Evolutionary conservation across 2,797 vertebrate species (phyloP).

Genomic region (Melopsittacus undulatus): DNA sequence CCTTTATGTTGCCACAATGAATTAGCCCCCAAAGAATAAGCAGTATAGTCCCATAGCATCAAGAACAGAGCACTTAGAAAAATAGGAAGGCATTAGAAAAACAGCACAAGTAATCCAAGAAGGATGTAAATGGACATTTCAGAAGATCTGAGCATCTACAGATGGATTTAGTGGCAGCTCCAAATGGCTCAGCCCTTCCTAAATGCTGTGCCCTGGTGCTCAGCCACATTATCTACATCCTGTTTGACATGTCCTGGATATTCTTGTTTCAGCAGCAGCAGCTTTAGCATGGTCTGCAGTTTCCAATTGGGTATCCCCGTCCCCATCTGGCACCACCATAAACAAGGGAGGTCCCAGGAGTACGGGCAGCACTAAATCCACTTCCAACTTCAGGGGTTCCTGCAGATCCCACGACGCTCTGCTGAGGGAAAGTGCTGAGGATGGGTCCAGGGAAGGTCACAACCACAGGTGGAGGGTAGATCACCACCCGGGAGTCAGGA

Average conservation of each 20-base stretch:
- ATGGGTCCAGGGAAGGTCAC: conserved; percentile 60
- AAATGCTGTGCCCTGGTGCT: background rate
- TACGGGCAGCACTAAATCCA: background rate
- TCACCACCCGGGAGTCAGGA: conserved; percentile 51
- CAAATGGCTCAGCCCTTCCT: background rate
- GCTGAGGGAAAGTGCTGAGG: conserved; percentile 53
- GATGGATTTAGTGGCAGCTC: background rate
- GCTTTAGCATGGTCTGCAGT: conserved; percentile 28
- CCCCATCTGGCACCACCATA: conserved; percentile 30
- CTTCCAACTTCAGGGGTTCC: background rate
- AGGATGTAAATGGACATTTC: background rate
- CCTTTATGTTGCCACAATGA: background rate
- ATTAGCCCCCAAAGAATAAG: background rate
- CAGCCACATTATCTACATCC: background rate
- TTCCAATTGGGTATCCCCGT: conserved; percentile 7
- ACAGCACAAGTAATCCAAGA: background rate
- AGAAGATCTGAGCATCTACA: background rate
- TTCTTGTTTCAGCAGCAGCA: background rate
- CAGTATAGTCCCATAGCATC: background rate
- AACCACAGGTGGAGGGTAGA: conserved; percentile 18
- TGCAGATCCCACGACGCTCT: background rate
- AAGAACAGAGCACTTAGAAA: background rate
- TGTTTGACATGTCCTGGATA: background rate
- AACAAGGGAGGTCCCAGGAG: background rate
- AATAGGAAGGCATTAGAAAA: background rate